phyloP scores from a whole-genome alignment of 2,113 vertebrate genomes.

The Heterotilapia buettikoferi region DNA sequence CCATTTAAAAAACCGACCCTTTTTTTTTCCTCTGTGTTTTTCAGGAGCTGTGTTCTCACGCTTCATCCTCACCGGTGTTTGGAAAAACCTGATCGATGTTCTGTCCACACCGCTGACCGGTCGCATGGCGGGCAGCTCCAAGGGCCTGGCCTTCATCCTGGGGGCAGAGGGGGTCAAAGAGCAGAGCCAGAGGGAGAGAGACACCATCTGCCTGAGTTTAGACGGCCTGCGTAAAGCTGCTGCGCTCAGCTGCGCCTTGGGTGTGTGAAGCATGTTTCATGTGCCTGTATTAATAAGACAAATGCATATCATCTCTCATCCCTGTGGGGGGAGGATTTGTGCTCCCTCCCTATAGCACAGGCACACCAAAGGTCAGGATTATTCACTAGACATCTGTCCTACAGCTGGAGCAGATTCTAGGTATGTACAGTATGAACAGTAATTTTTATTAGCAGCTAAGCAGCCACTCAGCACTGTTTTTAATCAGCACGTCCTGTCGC shows the following conservation, averaged over 20 bases:
- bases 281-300: neutral
- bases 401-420: neutral
- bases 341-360: neutral
- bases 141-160: slow-evolving; percentile 87
- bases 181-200: slow-evolving; percentile 90
- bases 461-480: neutral
- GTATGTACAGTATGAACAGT: neutral
- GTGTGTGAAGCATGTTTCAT: slow-evolving; percentile 51
- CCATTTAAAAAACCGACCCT: neutral
- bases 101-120: slow-evolving; percentile 90
- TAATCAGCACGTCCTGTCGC: accelerated
- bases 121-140: slow-evolving; percentile 91
- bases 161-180: slow-evolving; percentile 89
- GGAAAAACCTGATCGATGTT: slow-evolving; percentile 96
- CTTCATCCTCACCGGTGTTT: slow-evolving; percentile 90
- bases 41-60: slow-evolving; percentile 88
- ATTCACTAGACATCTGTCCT: neutral
- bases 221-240: slow-evolving; percentile 92
- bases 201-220: slow-evolving; percentile 91
- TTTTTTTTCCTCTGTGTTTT: neutral
- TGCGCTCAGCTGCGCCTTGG: slow-evolving; percentile 88
- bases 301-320: neutral
- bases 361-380: neutral
- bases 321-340: neutral
- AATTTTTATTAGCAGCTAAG: neutral